Evolutionary conservation across 2,797 vertebrate genomes (phyloP), one percentile per base, ranked within the genome.

Genomic region (Benthosema pterotum): DNA sequence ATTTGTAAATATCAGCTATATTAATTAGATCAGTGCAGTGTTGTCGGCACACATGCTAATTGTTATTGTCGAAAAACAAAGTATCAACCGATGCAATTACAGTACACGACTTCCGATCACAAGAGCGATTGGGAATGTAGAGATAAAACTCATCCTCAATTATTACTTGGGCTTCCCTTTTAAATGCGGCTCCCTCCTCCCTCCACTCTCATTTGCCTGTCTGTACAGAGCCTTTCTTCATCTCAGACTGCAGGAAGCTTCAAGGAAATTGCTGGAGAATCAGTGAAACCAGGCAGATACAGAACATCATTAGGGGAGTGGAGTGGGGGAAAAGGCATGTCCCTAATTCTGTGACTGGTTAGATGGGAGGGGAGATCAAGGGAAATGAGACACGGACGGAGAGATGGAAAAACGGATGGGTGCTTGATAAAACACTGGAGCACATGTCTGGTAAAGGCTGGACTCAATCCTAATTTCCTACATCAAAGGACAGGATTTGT

Each of bases 361-460:
- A 67, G 63, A 82, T 28, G 60, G 66, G 50, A 72, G 42, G 19
- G 43, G 18, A 77, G 75, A 85, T 83, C 19, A 83, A 82, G 84
- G 52, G 47, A 74, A 82, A 77, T 58, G 42, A n/a, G n/a, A n/a
- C n/a, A n/a, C n/a, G 7, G 57, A 38, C 8, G 14, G 11, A 65
- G 52, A 75, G 67, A 65, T 80, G 63, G 60, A 67, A 64, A 73
- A 63, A 56, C 51, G 16, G 65, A 58, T 61, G 15, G 13, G 6
- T 63, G 70, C 67, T 76, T 60, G 62, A 67, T 43, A 71, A 72
- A 71, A 74, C 28, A 69, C 46, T 1, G 1, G 71, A 60, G 65
- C 45, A 68, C 49, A 77, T 81, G 15, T 54, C 16, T 74, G 72
- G 57, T 45, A 60, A 62, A 69, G 68, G 70, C 63, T 63, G 54